Base-by-base conservation (phyloP, 2,797 vertebrate genomes). In the Glossophaga mutica region DNA sequence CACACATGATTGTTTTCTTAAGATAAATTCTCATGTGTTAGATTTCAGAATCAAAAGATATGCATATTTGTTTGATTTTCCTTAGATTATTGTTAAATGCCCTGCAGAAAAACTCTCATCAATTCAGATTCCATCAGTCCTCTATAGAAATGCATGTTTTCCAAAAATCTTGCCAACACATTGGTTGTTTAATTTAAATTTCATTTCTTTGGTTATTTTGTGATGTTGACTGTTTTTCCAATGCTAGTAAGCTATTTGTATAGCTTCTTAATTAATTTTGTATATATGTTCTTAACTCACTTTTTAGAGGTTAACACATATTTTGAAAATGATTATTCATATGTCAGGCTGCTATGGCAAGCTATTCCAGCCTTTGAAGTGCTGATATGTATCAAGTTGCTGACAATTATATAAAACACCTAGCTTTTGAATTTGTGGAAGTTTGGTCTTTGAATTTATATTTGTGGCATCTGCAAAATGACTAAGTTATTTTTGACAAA, bases 251-350 rank as follows among this genome's bases (percentile, higher is more conserved):
- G 24, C 34, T 77, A 68, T 57, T 79, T 88, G 18, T 76, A 65
- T 52, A 84, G 9, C 26, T 73, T 52, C 16, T 93, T 88, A 78
- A 62, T 78, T 44, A 65, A 71, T 71, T 88, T 16, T 2, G 59
- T 91, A 12, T 85, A 32, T 90, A 59, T 68, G 15, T 81, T 29
- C 2, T 76, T 95, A 65, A 48, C 1, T 15, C 4, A 42, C 19
- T 68, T 83, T 62, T 77, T 94, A 22, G 6, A 87, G 19, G 18
- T 78, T 91, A 67, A 88, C 26, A 78, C 77, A 26, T 50, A 77
- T 79, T 88, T 85, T 88, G 5, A 78, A 93, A 96, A 52, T 86
- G 91, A 85, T 91, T 85, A 26, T 68, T 93, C 8, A n/a, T 76
- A 42, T 95, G 15, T 71, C 3, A 29, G 87, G 14, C 3, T 76